These are phyloP conservation scores for Galerucella pusilla DNA, from an alignment of 2,888 invertebrate genomes.

Conservation along the genomic window DNA sequence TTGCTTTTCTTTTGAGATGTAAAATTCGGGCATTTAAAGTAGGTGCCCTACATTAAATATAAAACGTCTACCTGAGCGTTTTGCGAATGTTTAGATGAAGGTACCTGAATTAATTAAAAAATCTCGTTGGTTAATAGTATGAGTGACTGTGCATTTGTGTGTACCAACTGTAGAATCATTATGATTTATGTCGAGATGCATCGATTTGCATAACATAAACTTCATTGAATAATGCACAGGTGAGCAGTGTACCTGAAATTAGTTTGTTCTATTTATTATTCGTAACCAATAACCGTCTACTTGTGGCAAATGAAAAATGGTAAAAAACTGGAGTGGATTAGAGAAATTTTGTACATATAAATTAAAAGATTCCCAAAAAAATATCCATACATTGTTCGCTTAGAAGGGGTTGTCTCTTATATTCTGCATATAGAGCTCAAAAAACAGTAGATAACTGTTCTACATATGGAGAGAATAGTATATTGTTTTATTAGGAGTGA, in stretches of 20 bases:
- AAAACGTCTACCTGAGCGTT: slow-evolving; percentile 43
- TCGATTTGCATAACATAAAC: slow-evolving; percentile 4
- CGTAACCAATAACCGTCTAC: slow-evolving; percentile 10
- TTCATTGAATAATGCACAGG: slow-evolving; percentile 11
- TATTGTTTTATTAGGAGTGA: too few relatives aligned
- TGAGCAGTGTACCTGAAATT: slow-evolving; percentile 8
- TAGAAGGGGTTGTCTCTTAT: too few relatives aligned
- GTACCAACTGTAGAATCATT: slow-evolving; percentile 10
- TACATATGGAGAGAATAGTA: too few relatives aligned
- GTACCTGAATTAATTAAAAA: slow-evolving; percentile 42
- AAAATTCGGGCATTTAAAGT: slow-evolving; percentile 51
- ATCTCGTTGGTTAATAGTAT: slow-evolving; percentile 32
- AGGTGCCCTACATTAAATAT: slow-evolving; percentile 51
- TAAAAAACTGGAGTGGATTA: too few relatives aligned
- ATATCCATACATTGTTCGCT: too few relatives aligned
- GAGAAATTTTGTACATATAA: too few relatives aligned
- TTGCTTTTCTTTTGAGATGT: slow-evolving; percentile 51
- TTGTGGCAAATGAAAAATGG: background rate
- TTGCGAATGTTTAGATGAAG: slow-evolving; percentile 41
- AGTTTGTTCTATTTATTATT: slow-evolving; percentile 6
- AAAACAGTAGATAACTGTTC: too few relatives aligned
- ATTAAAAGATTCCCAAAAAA: too few relatives aligned
- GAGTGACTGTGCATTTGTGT: slow-evolving; percentile 31
- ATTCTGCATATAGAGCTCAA: too few relatives aligned
- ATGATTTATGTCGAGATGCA: slow-evolving; percentile 15